These are phyloP conservation scores for Ferdinandea cuprea DNA, from an alignment of 2,888 invertebrate species.

Conservation along the genomic window DNA sequence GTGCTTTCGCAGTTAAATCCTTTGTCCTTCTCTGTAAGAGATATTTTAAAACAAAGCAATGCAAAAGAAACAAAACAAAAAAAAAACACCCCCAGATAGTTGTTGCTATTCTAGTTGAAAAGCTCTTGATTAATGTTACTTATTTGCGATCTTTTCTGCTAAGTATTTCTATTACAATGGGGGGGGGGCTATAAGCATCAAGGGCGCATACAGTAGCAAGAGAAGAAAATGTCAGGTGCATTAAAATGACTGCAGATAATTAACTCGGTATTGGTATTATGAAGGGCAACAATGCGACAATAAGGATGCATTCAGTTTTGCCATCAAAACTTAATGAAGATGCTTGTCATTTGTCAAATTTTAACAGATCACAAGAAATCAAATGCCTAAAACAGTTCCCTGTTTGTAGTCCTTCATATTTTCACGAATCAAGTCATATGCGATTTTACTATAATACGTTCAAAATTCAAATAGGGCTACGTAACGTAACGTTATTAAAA, in stretches of 20 bases:
- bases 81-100: too few species aligned
- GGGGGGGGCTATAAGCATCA: not conserved
- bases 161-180: not conserved
- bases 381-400: too few species aligned
- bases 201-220: not conserved
- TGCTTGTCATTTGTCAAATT: too few species aligned
- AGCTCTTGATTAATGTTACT: conserved; percentile 37
- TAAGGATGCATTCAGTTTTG: not conserved
- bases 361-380: too few species aligned
- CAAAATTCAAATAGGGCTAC: too few species aligned
- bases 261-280: not conserved
- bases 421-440: too few species aligned
- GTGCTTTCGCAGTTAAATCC: conserved; percentile 45
- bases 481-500: too few species aligned
- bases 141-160: conserved; percentile 17
- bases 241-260: conserved; percentile 24
- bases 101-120: conserved; percentile 9
- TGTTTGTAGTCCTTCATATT: too few species aligned
- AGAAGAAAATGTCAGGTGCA: not conserved
- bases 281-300: not conserved
- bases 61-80: too few species aligned
- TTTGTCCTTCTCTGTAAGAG: conserved; percentile 44
- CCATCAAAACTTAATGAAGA: too few species aligned
- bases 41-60: conserved; percentile 24
- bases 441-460: too few species aligned